Percentiles rank a stretch among this genome's conserved stretches.
Evolutionary conservation across 2,888 invertebrate genomes (phyloP).

Genomic region (Merodon equestris): DNA sequence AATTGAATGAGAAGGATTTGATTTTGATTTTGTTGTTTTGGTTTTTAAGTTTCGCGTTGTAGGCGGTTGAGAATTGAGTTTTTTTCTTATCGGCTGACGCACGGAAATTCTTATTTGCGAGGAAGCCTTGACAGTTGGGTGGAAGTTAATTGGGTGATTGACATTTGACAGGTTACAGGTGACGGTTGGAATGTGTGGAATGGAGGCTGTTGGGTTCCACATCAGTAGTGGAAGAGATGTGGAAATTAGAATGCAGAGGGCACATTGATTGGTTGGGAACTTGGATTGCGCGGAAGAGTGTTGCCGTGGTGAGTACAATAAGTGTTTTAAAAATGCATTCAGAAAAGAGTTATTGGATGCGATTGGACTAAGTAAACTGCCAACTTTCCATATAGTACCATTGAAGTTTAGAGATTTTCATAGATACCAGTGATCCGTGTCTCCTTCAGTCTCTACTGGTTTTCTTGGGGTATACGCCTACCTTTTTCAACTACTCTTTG

Average conservation of each 20-base stretch:
- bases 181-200: slow-evolving; percentile 47
- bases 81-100: slow-evolving; percentile 56
- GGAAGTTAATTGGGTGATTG: slow-evolving; percentile 44
- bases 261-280: background rate
- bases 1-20: slow-evolving; percentile 11
- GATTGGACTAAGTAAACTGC: too few relatives aligned
- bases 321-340: background rate
- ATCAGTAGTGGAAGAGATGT: background rate
- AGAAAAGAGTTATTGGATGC: too few relatives aligned
- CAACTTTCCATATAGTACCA: too few relatives aligned
- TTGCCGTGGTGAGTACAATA: slow-evolving; percentile 1
- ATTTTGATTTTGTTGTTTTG: too few relatives aligned
- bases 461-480: too few relatives aligned
- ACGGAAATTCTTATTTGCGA: slow-evolving; percentile 48
- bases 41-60: too few relatives aligned
- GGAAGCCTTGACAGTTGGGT: slow-evolving; percentile 52
- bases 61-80: too few relatives aligned
- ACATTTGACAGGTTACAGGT: slow-evolving; percentile 29
- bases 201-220: slow-evolving; percentile 7
- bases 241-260: background rate
- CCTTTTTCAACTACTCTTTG: too few relatives aligned
- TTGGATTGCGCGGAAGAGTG: background rate
- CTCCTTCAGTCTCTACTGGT: too few relatives aligned
- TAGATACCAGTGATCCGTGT: too few relatives aligned
- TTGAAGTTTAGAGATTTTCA: too few relatives aligned